These are phyloP conservation scores for Parapristionchus giblindavisi DNA, from an alignment of 2,888 invertebrate genomes.

Conservation along the genomic window DNA sequence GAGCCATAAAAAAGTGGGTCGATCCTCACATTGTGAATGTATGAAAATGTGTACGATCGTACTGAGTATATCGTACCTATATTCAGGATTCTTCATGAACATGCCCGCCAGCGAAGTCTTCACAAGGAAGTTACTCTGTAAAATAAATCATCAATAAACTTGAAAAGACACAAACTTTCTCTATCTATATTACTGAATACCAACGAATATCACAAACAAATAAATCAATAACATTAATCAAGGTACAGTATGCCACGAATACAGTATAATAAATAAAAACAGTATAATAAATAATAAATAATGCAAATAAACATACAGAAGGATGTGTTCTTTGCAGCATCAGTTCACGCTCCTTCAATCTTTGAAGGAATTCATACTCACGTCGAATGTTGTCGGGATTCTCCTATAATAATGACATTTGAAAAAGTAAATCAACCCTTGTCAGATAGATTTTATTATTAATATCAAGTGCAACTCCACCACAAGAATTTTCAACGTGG, in stretches of 20 bases:
- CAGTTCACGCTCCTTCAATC: constrained; percentile 85
- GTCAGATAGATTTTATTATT: no score
- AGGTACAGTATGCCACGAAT: background rate
- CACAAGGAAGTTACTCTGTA: constrained; percentile 54
- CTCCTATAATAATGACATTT: constrained; percentile 70
- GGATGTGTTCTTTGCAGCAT: constrained; percentile 91
- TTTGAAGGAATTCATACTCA: constrained; percentile 85
- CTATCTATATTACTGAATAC: background rate
- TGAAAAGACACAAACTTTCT: background rate
- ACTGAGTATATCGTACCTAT: constrained; percentile 54
- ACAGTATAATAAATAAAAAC: background rate
- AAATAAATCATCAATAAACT: constrained; percentile 1
- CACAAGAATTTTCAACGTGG: no score
- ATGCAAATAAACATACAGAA: constrained; percentile 72
- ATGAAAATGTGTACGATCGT: no score
- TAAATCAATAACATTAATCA: background rate
- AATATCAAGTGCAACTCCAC: no score
- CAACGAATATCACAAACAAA: background rate
- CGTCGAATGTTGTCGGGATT: constrained; percentile 95
- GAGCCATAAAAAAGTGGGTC: no score
- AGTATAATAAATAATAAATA: background rate
- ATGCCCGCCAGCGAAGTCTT: constrained; percentile 62
- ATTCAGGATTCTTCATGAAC: constrained; percentile 58
- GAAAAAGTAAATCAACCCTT: no score
- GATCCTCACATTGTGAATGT: no score